Percentiles rank a stretch among this genome's conserved stretches.
Conservation (phyloP, 2,113 vertebrate species). For the Chauna torquata region DNA sequence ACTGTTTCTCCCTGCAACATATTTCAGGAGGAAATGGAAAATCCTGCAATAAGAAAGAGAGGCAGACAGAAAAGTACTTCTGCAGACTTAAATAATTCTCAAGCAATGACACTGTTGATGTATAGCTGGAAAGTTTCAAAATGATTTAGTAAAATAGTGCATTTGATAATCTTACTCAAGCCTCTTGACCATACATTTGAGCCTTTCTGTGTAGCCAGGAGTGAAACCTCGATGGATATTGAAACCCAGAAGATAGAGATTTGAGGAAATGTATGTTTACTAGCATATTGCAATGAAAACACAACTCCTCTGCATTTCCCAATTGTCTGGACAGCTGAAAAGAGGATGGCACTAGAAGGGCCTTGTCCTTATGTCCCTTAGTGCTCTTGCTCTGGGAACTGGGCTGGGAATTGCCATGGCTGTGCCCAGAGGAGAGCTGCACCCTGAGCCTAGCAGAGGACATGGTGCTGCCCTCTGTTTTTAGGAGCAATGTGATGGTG, state of each 20-base stretch:
- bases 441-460: background rate
- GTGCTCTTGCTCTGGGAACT: background rate
- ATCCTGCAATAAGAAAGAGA: background rate
- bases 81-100: background rate
- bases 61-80: background rate
- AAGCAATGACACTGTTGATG: background rate
- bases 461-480: background rate
- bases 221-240: background rate
- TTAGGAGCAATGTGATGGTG: background rate
- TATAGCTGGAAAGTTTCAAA: background rate
- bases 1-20: background rate
- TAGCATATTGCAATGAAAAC: background rate
- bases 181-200: background rate
- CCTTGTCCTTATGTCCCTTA: background rate
- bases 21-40: constrained; percentile 8
- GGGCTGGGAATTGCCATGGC: background rate
- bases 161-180: background rate
- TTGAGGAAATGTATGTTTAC: background rate
- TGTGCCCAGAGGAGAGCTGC: background rate
- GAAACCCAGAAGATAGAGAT: background rate
- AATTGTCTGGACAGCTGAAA: background rate
- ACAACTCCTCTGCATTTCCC: background rate
- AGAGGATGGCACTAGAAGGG: background rate
- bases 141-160: background rate
- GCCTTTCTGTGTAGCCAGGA: background rate